Percentiles rank a stretch among this genome's conserved stretches.
Conservation (phyloP, 2,888 invertebrate species). For the Sclerodermus sp. region DNA sequence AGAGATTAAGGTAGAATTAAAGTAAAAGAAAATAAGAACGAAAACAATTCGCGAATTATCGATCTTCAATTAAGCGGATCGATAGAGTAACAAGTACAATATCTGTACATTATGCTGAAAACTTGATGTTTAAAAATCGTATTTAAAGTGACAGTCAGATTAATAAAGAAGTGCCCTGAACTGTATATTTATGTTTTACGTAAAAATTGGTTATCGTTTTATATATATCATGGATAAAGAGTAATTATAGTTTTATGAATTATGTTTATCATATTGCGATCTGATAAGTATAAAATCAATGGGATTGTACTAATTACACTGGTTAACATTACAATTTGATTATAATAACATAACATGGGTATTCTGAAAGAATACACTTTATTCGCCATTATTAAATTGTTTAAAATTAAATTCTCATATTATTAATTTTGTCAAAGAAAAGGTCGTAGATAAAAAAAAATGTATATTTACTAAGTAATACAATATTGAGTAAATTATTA, state of each 20-base stretch:
- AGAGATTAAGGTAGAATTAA: conserved; percentile 26
- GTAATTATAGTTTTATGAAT: conserved; percentile 29
- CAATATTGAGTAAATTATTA: conserved; percentile 29
- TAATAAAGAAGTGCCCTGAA: conserved; percentile 35
- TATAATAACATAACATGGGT: too few relatives aligned
- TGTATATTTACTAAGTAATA: conserved; percentile 44
- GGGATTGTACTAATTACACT: neutral
- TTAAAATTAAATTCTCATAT: neutral
- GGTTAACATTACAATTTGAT: too few relatives aligned
- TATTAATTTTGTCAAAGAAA: conserved; percentile 40
- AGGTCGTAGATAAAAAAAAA: conserved; percentile 36
- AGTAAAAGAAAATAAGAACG: conserved; percentile 19
- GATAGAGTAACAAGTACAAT: conserved; percentile 36
- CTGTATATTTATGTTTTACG: conserved; percentile 31
- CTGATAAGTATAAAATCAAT: neutral
- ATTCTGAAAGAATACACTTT: conserved; percentile 39
- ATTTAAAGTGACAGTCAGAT: conserved; percentile 37
- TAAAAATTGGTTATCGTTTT: conserved; percentile 21
- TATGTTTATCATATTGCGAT: conserved; percentile 18
- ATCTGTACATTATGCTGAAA: conserved; percentile 35
- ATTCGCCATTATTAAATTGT: conserved; percentile 39
- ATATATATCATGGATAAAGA: conserved; percentile 19
- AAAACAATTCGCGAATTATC: conserved; percentile 29
- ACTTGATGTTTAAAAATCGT: conserved; percentile 34
- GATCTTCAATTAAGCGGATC: conserved; percentile 26